Percentiles rank a stretch among this genome's conserved stretches.
These are phyloP conservation scores for human (Homo sapiens) DNA, from an alignment of 2,113 vertebrate genomes.

Conservation along the genomic window GRCh38 chr12:63957501-63958000, in stretches of 20 bases:
- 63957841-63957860: slow-evolving; percentile 16
- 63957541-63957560: not conserved
- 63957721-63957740: slow-evolving; percentile 33
- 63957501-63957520: not conserved
- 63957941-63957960: not conserved
- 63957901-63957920: not conserved
- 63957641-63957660: slow-evolving; percentile 60
- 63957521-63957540: not conserved
- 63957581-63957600: not conserved
- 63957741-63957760: slow-evolving; percentile 52
- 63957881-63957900: not conserved
- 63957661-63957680: slow-evolving; percentile 78
- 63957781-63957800: slow-evolving; percentile 47
- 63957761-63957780: slow-evolving; percentile 48
- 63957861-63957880: not conserved
- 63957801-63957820: not conserved
- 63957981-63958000: rapidly evolving
- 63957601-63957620: not conserved
- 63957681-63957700: slow-evolving; percentile 77
- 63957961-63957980: rapidly evolving
- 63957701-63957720: slow-evolving; percentile 54
- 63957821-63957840: not conserved
- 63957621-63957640: not conserved
- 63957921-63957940: not conserved
- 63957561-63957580: not conserved